Base-by-base conservation (phyloP, 2,888 invertebrate genomes). In the Onthophagus sagittarius region DNA sequence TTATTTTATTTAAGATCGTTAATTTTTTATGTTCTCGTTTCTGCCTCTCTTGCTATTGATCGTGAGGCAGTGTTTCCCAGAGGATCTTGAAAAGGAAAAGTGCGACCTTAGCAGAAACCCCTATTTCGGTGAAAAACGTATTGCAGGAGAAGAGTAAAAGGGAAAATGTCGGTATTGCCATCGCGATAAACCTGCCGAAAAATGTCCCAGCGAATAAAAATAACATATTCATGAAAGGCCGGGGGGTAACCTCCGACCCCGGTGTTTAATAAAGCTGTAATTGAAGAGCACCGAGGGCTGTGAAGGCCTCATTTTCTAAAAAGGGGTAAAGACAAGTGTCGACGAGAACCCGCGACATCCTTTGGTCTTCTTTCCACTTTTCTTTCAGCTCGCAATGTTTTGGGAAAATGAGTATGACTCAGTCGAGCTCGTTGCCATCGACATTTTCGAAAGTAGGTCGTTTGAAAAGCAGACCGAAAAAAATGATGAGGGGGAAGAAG, bases 281-380 rank as follows among this genome's bases (percentile, higher is more conserved):
- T 67, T 67, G 67, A 67, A 67, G 67, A 67, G 67, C 67, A 67
- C 32, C 67, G 23, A 23, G 67, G 32, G 32, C 23, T 15, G 67
- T 67, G 32, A 67, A n/a, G 67, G 31, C n/a, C 67, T 67, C 31
- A 67, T 67, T 67, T 67, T 67, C 23, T 67, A 67, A 67, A 67
- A 67, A 31, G 67, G 67, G 23, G 13, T 23, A n/a, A 15, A 6
- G 31, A 23, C 23, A 67, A 32, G 23, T 32, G 67, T 31, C 31
- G 67, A 11, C 23, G 63, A 15, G 63, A 63, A 32, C 67, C 67
- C 67, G 39, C 39, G 39, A 53, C 39, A 53, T 53, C 39, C 39
- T 53, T 53, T 53, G 39, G 23, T 11, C 39, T 53, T 53, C 39
- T 53, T 53, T 53, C 23, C 3, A 53, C 39, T 53, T 53, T 11